Base-by-base conservation (phyloP, 2,113 vertebrate genomes). In the Rhombomys opimus region DNA sequence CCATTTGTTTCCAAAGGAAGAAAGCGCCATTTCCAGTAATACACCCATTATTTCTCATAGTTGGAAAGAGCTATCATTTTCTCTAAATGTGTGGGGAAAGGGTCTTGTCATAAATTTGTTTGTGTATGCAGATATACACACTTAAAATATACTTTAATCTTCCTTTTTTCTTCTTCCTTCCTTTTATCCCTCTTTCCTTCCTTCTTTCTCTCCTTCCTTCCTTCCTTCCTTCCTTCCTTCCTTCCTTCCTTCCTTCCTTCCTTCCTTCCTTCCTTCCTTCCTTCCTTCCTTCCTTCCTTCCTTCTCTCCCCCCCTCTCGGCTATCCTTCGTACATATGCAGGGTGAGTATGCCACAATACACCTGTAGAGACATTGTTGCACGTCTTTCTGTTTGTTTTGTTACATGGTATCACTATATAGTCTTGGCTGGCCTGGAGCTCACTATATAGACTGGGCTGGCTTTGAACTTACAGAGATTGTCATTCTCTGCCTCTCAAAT, bases 31-130 rank as follows among this genome's bases (percentile, higher is more conserved):
- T 75, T 89, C 18, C 93, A 87, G 75, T 68, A 67, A 78, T 35
- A 54, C 8, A 57, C 7, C 20, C 88, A 6, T 88, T 87, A 41
- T 78, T 95, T 91, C n/a, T 90, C 59, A 73, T 25, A 89, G 75
- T n/a, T 91, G 32, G 61, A 75, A 91, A 95, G 88, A 10, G 63
- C 95, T 41, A 82, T 68, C 85, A 63, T 54, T 65, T 89, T 90
- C 12, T n/a, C 54, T 30, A 84, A 90, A 82, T 75, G 77, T 91
- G 38, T 15, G 27, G 82, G 46, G n/a, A 87, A 25, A 94, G 35
- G 4, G 35, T 46, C 30, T 17, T 70, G 23, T 67, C 52, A 65
- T 86, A 76, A 57, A 92, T 94, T 35, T 77, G 30, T 12, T 61
- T 72, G 2, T 68, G 4, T n/a, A 32, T 38, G 3, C 23, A 65